Percentiles rank a stretch among this genome's conserved stretches.
These are phyloP conservation scores for Pyrrhia umbra DNA, from an alignment of 2,888 invertebrate species.

Conservation along the genomic window DNA sequence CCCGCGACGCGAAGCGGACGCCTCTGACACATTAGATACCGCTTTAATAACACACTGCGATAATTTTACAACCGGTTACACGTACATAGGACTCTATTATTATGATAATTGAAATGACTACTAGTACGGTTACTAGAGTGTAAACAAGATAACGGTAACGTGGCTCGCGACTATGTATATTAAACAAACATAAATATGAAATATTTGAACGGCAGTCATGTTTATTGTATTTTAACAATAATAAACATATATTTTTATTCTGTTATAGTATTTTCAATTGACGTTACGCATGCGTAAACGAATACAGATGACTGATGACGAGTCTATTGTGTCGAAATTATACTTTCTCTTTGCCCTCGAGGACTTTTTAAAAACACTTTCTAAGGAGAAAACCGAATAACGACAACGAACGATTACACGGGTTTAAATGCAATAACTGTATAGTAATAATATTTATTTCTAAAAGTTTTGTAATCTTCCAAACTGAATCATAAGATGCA, in stretches of 20 bases:
- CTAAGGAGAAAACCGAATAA: slow-evolving; percentile 40
- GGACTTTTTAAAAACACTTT: slow-evolving; percentile 59
- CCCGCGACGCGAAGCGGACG: slow-evolving; percentile 75
- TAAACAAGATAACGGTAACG: slow-evolving; percentile 70
- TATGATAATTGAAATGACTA: slow-evolving; percentile 69
- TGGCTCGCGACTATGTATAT: slow-evolving; percentile 47
- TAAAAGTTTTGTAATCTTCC: neutral
- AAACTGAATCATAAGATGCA: slow-evolving; percentile 28
- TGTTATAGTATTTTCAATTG: slow-evolving; percentile 34
- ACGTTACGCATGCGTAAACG: slow-evolving; percentile 44
- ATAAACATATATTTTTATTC: slow-evolving; percentile 19
- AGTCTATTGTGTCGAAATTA: slow-evolving; percentile 60
- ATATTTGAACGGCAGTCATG: slow-evolving; percentile 38
- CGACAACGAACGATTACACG: slow-evolving; percentile 10
- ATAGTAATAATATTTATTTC: neutral
- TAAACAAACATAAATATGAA: slow-evolving; percentile 53
- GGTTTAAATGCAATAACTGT: neutral
- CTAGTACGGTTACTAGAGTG: slow-evolving; percentile 64
- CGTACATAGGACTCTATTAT: slow-evolving; percentile 68
- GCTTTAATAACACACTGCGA: slow-evolving; percentile 63
- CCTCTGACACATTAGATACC: slow-evolving; percentile 62
- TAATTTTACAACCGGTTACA: slow-evolving; percentile 75
- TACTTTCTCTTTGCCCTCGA: slow-evolving; percentile 70
- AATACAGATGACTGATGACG: slow-evolving; percentile 42
- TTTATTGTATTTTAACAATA: slow-evolving; percentile 26